These are phyloP conservation scores for Bubalus kerabau DNA, from an alignment of 2,113 vertebrate species.

Conservation along the genomic window DNA sequence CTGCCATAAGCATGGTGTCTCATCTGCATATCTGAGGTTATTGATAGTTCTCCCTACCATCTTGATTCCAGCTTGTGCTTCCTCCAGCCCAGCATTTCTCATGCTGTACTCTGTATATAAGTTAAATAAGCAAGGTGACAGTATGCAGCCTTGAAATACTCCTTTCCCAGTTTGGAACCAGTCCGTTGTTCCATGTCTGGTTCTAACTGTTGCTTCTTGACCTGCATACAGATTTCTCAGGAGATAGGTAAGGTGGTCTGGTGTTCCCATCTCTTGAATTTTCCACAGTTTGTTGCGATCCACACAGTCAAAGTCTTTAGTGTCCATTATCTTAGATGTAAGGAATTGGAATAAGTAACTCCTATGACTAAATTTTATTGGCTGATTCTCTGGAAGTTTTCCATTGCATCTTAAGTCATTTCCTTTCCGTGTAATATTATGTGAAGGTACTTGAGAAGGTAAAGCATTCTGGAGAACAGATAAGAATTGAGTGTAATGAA, in stretches of 20 bases:
- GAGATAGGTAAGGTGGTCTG: not conserved
- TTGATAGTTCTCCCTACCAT: not conserved
- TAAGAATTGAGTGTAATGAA: not conserved
- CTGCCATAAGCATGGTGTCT: not conserved
- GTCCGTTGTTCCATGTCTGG: not conserved
- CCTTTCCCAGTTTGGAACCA: not conserved
- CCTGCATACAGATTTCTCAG: not conserved
- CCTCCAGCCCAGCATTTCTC: not conserved
- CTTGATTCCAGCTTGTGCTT: not conserved
- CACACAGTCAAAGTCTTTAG: not conserved
- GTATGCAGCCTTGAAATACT: not conserved
- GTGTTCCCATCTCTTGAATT: not conserved
- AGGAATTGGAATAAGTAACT: not conserved
- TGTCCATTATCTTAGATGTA: not conserved
- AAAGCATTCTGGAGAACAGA: conserved; percentile 9
- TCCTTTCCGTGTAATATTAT: not conserved
- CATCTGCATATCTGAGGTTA: not conserved
- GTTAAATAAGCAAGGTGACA: not conserved
- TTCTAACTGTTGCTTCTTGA: not conserved
- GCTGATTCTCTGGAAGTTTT: not conserved
- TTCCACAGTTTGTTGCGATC: not conserved
- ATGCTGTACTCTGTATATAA: not conserved
- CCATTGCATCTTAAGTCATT: not conserved
- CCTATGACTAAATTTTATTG: not conserved
- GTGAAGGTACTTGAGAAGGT: not conserved